phyloP scores from a whole-genome alignment of 2,113 vertebrate genomes.

The Osmerus eperlanus region DNA sequence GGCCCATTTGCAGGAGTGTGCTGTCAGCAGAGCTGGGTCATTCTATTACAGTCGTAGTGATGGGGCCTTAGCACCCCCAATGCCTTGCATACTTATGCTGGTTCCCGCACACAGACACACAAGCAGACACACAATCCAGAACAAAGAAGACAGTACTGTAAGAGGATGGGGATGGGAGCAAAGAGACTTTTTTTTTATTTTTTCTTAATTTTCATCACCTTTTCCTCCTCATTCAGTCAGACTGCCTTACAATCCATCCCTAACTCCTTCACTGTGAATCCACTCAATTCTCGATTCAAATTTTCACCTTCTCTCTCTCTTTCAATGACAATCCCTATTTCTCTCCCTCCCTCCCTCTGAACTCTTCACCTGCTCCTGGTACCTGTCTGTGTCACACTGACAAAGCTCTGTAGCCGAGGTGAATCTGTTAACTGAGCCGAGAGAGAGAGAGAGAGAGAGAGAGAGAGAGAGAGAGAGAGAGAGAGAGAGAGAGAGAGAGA shows the following conservation, averaged over 20 bases:
- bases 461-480: not conserved
- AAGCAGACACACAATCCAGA: not conserved
- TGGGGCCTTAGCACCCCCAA: conserved; percentile 19
- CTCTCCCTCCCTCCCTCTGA: conserved; percentile 41
- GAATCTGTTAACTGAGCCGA: not conserved
- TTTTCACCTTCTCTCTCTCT: not conserved
- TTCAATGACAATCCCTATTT: not conserved
- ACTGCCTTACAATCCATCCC: no score
- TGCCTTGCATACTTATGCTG: conserved; percentile 41
- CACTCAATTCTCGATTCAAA: no score
- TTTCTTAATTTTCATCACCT: no score
- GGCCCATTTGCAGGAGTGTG: conserved; percentile 44
- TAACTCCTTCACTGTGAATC: no score
- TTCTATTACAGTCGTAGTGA: conserved; percentile 53
- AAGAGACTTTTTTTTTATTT: no score
- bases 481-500: not conserved
- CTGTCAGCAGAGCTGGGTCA: conserved; percentile 51
- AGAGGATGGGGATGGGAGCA: no score
- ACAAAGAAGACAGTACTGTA: not conserved
- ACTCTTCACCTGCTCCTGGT: not conserved
- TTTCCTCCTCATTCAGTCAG: no score
- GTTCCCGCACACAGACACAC: not conserved
- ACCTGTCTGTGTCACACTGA: not conserved
- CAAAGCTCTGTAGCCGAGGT: not conserved
- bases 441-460: not conserved